These are phyloP conservation scores for Macropodus opercularis DNA, from an alignment of 2,797 vertebrate species.

Conservation along the genomic window DNA sequence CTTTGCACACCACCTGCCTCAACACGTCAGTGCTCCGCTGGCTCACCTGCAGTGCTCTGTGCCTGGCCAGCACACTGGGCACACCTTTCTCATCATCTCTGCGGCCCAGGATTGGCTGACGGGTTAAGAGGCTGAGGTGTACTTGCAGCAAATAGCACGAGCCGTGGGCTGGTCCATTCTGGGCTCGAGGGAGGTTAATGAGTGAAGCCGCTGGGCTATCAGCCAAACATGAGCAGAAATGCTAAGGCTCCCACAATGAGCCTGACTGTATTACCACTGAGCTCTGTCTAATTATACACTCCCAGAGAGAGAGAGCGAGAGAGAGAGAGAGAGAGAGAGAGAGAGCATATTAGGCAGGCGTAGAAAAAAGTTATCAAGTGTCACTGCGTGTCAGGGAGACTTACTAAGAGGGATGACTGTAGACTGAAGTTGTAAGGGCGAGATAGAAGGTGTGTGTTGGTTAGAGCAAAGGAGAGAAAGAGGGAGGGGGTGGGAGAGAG, in stretches of 20 bases:
- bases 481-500: conserved; percentile 65
- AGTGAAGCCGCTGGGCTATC: conserved; percentile 80
- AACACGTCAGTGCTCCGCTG: conserved; percentile 29
- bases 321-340: conserved; percentile 26
- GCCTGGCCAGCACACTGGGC: conserved; percentile 45
- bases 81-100: conserved; percentile 56
- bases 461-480: conserved; percentile 37
- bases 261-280: conserved; percentile 84
- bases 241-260: conserved; percentile 84
- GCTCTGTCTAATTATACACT: conserved; percentile 86
- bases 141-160: conserved; percentile 74
- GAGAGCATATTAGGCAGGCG: conserved; percentile 59
- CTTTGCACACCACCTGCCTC: conserved; percentile 35
- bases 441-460: conserved; percentile 71
- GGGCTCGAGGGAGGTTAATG: conserved; percentile 86
- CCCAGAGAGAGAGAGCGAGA: conserved; percentile 57
- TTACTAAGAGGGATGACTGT: conserved; percentile 60
- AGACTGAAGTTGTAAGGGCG: conserved; percentile 70
- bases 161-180: conserved; percentile 70
- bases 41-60: conserved; percentile 34
- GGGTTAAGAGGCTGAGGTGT: conserved; percentile 65
- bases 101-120: conserved; percentile 53
- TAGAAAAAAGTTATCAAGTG: conserved; percentile 70
- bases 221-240: conserved; percentile 82
- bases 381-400: conserved; percentile 62